Evolutionary conservation across 2,113 vertebrate genomes (phyloP).

Genomic region (Callaeas wilsoni): DNA sequence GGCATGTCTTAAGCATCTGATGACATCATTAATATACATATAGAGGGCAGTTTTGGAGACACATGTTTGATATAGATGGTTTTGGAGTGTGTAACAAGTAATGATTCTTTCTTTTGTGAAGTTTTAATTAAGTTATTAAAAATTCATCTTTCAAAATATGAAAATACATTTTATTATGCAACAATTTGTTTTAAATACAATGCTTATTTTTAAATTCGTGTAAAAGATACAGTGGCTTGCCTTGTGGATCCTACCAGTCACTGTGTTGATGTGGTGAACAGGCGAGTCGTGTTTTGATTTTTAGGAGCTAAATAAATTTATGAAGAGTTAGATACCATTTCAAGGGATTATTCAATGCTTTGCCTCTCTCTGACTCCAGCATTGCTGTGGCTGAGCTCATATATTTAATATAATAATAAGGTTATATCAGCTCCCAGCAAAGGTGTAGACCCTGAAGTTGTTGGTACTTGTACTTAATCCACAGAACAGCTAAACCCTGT

Average conservation of each 20-base stretch:
- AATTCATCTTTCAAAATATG: constrained; percentile 43
- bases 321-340: not conserved
- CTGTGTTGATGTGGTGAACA: not conserved
- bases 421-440: not conserved
- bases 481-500: not conserved
- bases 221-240: not conserved
- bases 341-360: not conserved
- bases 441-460: not conserved
- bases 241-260: not conserved
- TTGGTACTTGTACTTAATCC: not conserved
- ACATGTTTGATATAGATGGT: not conserved
- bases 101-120: constrained; percentile 41
- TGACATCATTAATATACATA: constrained; percentile 34
- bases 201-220: not conserved
- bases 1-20: constrained; percentile 29
- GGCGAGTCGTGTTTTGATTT: not conserved
- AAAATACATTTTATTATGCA: not conserved
- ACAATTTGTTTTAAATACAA: constrained; percentile 21
- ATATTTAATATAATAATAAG: not conserved
- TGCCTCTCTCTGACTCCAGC: not conserved
- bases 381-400: not conserved
- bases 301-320: not conserved
- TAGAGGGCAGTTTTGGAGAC: constrained; percentile 41
- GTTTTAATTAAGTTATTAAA: constrained; percentile 54
- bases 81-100: constrained; percentile 7